phyloP scores from a whole-genome alignment of 2,888 invertebrate genomes.

The Melitaea athalia region DNA sequence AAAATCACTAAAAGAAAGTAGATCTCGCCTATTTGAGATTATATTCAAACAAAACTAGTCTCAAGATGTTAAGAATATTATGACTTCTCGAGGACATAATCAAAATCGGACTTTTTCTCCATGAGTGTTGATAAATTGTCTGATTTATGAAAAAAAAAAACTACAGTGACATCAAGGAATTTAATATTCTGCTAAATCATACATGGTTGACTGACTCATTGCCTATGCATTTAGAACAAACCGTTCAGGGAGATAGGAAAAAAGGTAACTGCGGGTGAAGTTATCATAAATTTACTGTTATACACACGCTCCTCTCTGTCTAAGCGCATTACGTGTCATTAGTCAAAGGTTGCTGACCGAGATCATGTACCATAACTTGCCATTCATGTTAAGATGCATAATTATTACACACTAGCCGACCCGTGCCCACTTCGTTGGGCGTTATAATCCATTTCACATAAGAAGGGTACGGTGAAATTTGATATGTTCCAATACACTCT shows the following conservation, averaged over 20 bases:
- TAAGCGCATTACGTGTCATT: slow-evolving; percentile 75
- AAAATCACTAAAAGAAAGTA: too few relatives aligned
- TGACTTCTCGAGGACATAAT: too few relatives aligned
- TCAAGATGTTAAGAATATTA: too few relatives aligned
- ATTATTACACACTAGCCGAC: background rate
- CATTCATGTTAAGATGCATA: slow-evolving; percentile 26
- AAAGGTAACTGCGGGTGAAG: slow-evolving; percentile 73
- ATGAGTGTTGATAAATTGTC: too few relatives aligned
- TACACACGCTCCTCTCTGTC: slow-evolving; percentile 63
- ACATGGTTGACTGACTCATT: slow-evolving; percentile 76
- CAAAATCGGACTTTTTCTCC: too few relatives aligned
- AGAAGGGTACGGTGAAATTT: too few relatives aligned
- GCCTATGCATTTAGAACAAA: slow-evolving; percentile 76
- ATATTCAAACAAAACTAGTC: too few relatives aligned
- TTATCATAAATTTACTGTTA: slow-evolving; percentile 79
- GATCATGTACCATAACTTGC: slow-evolving; percentile 50
- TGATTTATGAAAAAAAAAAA: too few relatives aligned
- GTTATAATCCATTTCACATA: too few relatives aligned
- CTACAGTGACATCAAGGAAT: background rate
- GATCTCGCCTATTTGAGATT: too few relatives aligned
- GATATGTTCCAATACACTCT: too few relatives aligned
- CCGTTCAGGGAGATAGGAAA: slow-evolving; percentile 75
- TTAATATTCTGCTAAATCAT: slow-evolving; percentile 16
- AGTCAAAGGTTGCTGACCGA: slow-evolving; percentile 78
- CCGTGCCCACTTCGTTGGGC: too few relatives aligned